These are phyloP conservation scores for Acleris emargana DNA, from an alignment of 2,888 invertebrate species.

Conservation along the genomic window DNA sequence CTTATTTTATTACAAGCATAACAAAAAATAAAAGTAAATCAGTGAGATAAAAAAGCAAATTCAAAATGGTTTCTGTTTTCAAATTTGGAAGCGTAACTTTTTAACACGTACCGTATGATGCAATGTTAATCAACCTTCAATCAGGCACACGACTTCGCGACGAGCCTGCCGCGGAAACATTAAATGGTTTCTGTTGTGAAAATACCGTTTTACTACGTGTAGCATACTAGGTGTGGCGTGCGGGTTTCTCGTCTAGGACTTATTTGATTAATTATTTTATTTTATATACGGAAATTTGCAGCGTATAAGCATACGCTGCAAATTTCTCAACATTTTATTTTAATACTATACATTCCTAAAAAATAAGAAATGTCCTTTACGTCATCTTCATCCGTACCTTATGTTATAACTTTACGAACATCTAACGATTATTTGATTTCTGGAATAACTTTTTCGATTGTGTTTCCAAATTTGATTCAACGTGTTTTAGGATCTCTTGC, in stretches of 20 bases:
- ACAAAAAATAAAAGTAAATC: background rate
- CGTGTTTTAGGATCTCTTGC: no score
- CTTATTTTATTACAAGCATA: no score
- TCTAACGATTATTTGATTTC: no score
- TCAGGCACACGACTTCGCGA: constrained; percentile 8
- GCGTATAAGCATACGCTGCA: no score
- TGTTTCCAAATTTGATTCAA: no score
- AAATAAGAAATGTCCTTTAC: no score
- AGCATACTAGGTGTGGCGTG: background rate
- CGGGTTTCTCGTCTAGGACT: background rate
- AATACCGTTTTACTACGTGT: background rate
- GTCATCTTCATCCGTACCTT: no score
- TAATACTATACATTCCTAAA: no score
- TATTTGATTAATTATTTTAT: background rate
- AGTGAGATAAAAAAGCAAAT: background rate
- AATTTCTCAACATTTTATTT: no score
- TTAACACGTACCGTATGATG: constrained; percentile 31
- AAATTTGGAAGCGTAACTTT: constrained; percentile 12
- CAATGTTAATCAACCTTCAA: constrained; percentile 18
- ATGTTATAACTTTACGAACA: no score
- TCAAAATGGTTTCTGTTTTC: background rate
- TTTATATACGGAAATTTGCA: no score
- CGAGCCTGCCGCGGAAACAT: constrained; percentile 14
- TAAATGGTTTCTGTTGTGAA: constrained; percentile 1
- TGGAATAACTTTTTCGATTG: no score